phyloP scores from a whole-genome alignment of 2,113 vertebrate species.

The Cricetomys ansorgei region DNA sequence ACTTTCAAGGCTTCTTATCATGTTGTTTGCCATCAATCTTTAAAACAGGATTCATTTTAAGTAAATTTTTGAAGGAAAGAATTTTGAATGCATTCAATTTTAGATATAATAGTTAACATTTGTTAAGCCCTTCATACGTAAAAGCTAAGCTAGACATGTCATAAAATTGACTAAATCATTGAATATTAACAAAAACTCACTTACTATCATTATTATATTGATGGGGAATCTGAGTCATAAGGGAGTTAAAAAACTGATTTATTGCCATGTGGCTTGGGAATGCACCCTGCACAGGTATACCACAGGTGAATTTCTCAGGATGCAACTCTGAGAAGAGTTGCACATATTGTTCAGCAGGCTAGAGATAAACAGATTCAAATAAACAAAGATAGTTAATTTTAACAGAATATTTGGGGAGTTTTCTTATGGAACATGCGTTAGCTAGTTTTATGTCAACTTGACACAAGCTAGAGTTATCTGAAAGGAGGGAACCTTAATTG shows the following conservation, averaged over 20 bases:
- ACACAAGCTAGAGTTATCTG: neutral
- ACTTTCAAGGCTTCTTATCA: neutral
- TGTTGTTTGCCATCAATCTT: neutral
- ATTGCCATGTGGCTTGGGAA: neutral
- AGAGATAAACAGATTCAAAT: neutral
- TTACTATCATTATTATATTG: neutral
- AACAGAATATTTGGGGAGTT: neutral
- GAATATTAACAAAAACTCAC: neutral
- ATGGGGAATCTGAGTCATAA: neutral
- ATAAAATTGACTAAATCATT: neutral
- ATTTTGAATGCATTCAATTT: neutral
- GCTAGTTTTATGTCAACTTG: neutral
- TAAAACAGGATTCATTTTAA: neutral
- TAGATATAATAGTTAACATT: neutral
- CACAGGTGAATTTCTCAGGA: neutral
- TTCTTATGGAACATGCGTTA: neutral
- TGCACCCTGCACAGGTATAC: neutral
- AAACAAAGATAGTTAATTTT: neutral
- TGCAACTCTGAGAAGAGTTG: neutral
- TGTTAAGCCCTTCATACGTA: neutral
- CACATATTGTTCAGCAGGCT: neutral
- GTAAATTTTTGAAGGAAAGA: constrained; percentile 14
- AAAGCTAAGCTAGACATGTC: neutral
- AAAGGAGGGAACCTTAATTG: neutral
- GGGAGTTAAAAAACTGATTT: neutral